Evolutionary conservation across 1,140 invertebrate species (phyloP).

Genomic region (Linepithema humile): DNA sequence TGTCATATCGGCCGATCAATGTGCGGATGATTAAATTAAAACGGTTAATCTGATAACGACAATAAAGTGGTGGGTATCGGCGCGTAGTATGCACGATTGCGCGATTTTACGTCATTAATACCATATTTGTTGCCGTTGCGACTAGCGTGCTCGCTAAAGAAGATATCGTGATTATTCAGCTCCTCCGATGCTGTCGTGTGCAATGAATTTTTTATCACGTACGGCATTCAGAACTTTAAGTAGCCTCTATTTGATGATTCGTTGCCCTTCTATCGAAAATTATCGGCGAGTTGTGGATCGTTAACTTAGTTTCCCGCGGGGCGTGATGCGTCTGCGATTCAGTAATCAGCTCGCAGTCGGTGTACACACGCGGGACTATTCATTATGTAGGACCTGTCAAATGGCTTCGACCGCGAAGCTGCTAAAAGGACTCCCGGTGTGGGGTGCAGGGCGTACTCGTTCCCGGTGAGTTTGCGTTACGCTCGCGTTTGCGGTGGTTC

Average conservation of each 20-base stretch:
- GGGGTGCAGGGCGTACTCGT: conserved; percentile 58
- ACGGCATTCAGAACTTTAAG: not conserved
- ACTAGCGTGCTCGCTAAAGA: conserved; percentile 34
- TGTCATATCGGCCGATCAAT: conserved; percentile 74
- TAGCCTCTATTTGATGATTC: not conserved
- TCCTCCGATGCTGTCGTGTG: not conserved
- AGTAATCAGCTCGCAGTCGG: conserved; percentile 50
- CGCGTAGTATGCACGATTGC: conserved; percentile 73
- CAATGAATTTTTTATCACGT: too few relatives aligned
- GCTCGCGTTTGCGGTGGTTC: conserved; percentile 73
- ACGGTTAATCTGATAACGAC: conserved; percentile 75
- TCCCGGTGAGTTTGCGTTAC: conserved; percentile 75
- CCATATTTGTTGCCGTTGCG: conserved; percentile 52
- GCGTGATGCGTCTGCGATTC: conserved; percentile 31
- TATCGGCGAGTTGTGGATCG: not conserved
- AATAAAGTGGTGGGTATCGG: conserved; percentile 71
- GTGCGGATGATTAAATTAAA: conserved; percentile 77
- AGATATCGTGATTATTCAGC: conserved; percentile 58
- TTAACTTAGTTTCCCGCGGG: conserved; percentile 33
- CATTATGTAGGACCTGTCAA: conserved; percentile 77
- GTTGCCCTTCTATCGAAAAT: not conserved
- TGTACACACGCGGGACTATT: conserved; percentile 63
- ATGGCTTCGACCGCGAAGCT: conserved; percentile 74
- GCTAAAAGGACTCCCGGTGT: conserved; percentile 73
- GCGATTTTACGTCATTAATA: conserved; percentile 67